A percentile compares a stretch with the other conserved stretches of the same genome.
phyloP scores from a whole-genome alignment of 2,888 invertebrate genomes.

The Tetragnatha montana region DNA sequence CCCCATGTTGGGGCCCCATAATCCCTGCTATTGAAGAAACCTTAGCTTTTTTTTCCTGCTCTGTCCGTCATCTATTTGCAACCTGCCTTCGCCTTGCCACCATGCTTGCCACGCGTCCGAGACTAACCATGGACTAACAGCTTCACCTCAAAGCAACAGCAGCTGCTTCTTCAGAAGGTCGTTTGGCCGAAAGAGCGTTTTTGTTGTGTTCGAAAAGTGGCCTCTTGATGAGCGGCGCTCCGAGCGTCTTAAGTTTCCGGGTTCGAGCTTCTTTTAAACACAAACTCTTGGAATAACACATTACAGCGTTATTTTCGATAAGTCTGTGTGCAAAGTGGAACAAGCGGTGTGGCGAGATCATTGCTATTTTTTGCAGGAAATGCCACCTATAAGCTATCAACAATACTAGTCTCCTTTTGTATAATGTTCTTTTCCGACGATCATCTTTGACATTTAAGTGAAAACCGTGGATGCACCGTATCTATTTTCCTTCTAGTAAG shows the following conservation, averaged over 20 bases:
- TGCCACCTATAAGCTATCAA: not conserved
- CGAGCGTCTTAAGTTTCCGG: slow-evolving; percentile 12
- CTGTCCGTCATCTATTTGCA: slow-evolving; percentile 3
- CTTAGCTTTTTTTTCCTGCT: slow-evolving; percentile 19
- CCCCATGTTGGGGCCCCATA: slow-evolving; percentile 42
- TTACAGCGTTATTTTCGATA: not conserved
- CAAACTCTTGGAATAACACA: not conserved
- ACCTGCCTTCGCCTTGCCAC: too few relatives aligned
- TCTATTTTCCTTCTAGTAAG: not conserved
- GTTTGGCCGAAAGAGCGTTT: slow-evolving; percentile 1
- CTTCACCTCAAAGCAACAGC: not conserved
- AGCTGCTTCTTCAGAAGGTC: slow-evolving; percentile 39
- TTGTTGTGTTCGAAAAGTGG: slow-evolving; percentile 5
- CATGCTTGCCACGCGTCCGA: not conserved
- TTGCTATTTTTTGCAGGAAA: not conserved
- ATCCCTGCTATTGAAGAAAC: slow-evolving; percentile 33
- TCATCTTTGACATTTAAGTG: not conserved
- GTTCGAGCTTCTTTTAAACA: not conserved
- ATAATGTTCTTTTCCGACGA: not conserved
- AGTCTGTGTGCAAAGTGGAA: not conserved
- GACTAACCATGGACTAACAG: too few relatives aligned
- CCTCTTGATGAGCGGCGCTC: slow-evolving; percentile 1
- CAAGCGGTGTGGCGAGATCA: not conserved
- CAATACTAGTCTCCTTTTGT: not conserved
- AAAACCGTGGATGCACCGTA: not conserved